Evolutionary conservation across 2,888 invertebrate species (phyloP), one percentile per base, ranked within the genome.

Genomic region (Kuschelorhynchus macadamiae): DNA sequence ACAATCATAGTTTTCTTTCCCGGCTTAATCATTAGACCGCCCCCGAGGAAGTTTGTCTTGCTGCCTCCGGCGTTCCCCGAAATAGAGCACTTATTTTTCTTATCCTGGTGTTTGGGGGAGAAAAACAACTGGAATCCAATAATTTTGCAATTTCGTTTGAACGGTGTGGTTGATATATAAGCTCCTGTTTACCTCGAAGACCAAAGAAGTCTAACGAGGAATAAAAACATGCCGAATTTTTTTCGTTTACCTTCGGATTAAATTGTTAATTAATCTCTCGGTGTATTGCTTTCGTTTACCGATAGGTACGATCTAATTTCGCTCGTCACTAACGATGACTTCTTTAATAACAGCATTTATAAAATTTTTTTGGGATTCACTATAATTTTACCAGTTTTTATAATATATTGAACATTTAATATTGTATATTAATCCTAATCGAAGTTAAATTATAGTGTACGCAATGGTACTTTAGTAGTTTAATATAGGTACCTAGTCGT

Each of bases 1-100:
- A 79, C 81, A 78, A 80, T 81, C 81, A 81, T 81, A 81, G 80
- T 80, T 80, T 80, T 80, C 81, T 78, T 79, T 80, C 78, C 79
- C 20, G 72, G 75, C 77, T 81, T 80, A 80, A 81, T 80, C 80
- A 79, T 80, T 79, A 80, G 79, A 78, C 80, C 80, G 77, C 80
- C 81, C 79, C 80, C 75, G 64, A 76, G 64, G 61, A 70, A 70
- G 61, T 70, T 70, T 64, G 64, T 69, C 69, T 60, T 69, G 59
- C 66, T 53, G 60, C 52, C 50, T 50, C 44, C 46, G 52, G 41
- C 73, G 70, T 71, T 74, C 73, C 71, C 64, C 52, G 72, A 76
- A 77, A 75, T 70, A 75, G 72, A 74, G 73, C 77, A 74, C 75
- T 79, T 77, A 78, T 76, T 77, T 67, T 68, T 72, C 69, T 70